phyloP scores from a whole-genome alignment of 92 coral and sea anemone genomes.

The Parazoanthus swiftii region DNA sequence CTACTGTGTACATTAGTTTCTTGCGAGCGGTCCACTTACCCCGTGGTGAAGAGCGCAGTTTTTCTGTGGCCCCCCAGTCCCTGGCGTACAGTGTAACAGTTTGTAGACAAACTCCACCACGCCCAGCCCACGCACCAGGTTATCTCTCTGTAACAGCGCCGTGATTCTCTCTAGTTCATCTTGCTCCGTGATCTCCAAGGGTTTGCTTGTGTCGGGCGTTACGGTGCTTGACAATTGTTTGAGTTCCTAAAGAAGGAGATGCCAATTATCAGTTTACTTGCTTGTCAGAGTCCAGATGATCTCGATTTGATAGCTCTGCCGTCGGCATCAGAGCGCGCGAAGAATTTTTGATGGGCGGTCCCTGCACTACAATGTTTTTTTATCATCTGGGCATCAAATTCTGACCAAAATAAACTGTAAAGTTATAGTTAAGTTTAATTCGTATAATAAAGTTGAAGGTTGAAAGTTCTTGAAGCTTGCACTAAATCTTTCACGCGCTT shows the following conservation, averaged over 20 bases:
- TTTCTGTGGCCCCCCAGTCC: constrained; percentile 98
- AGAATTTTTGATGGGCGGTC: too few relatives aligned
- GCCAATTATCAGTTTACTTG: not conserved
- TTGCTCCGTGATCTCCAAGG: constrained; percentile 84
- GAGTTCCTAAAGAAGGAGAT: constrained; percentile 36
- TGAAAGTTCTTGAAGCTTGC: too few relatives aligned
- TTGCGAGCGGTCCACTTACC: constrained; percentile 52
- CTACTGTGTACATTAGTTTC: not conserved
- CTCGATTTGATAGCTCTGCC: too few relatives aligned
- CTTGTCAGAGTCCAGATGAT: not conserved
- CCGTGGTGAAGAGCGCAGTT: constrained; percentile 85
- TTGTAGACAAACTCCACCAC: constrained; percentile 95
- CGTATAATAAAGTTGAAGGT: too few relatives aligned
- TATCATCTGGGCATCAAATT: too few relatives aligned
- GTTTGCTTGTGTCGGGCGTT: constrained; percentile 69
- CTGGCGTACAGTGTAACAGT: constrained; percentile 94
- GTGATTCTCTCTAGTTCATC: constrained; percentile 96
- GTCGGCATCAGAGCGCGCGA: too few relatives aligned
- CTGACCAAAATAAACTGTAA: too few relatives aligned
- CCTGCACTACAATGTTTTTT: too few relatives aligned
- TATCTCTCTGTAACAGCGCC: constrained; percentile 85
- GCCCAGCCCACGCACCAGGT: constrained; percentile 89
- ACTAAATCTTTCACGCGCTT: too few relatives aligned
- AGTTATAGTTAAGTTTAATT: too few relatives aligned
- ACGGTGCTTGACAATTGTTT: constrained; percentile 33